A percentile compares a stretch with the other conserved stretches of the same genome.
Evolutionary conservation across 2,888 invertebrate species (phyloP).

Genomic region (Lutraria lutraria): DNA sequence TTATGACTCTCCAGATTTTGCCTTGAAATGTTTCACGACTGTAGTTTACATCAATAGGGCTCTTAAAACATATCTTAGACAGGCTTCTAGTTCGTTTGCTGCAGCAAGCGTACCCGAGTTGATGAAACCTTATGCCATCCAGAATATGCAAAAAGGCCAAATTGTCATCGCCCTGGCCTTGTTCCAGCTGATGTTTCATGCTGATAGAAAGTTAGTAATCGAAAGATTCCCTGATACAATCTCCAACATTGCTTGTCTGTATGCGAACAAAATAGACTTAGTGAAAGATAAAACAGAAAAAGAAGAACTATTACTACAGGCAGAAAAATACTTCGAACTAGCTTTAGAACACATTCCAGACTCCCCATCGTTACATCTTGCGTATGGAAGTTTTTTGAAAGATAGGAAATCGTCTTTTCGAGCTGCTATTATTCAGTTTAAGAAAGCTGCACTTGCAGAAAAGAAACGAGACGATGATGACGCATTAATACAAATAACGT

Average conservation of each 20-base stretch:
- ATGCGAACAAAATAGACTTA: neutral
- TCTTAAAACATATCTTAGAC: constrained; percentile 35
- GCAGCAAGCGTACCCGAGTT: constrained; percentile 52
- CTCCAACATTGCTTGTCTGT: constrained; percentile 14
- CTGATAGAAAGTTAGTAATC: neutral
- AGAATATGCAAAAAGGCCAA: constrained; percentile 36
- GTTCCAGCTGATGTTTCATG: neutral
- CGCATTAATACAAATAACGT: constrained; percentile 18
- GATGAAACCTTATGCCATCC: constrained; percentile 54
- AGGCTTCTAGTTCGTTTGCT: constrained; percentile 49
- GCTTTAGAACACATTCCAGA: too few species aligned
- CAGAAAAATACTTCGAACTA: too few species aligned
- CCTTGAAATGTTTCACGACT: constrained; percentile 45
- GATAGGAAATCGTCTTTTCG: too few species aligned
- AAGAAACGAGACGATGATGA: neutral
- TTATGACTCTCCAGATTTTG: constrained; percentile 25
- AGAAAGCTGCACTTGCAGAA: too few species aligned
- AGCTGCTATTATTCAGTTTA: too few species aligned
- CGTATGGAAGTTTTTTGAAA: too few species aligned
- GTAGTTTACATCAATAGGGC: constrained; percentile 53
- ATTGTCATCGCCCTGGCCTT: neutral
- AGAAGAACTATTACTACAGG: too few species aligned
- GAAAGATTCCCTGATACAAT: neutral
- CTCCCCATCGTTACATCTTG: too few species aligned
- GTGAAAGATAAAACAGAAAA: neutral